Conservation (phyloP, 2,113 vertebrate species). For the Oncorhynchus clarkii region DNA sequence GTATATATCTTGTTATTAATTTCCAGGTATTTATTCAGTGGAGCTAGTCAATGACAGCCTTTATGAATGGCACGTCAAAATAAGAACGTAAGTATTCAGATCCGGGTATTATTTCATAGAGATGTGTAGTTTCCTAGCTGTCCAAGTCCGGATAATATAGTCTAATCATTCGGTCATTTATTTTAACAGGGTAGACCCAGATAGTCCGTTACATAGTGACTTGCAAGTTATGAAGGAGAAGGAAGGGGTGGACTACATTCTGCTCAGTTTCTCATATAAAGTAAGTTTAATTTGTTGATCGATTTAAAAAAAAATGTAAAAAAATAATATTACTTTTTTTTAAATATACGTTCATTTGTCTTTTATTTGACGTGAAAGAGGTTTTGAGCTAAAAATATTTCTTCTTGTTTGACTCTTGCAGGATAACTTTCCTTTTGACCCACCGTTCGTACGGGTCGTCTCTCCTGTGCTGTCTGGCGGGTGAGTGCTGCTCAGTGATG, state of each 20-base stretch:
- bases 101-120: neutral
- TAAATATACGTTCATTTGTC: neutral
- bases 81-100: conserved; percentile 87
- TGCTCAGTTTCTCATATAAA: conserved; percentile 99
- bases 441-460: conserved; percentile 95
- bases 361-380: neutral
- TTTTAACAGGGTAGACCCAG: conserved; percentile 87
- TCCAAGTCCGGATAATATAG: neutral
- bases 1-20: neutral
- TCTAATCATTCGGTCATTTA: neutral
- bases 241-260: conserved; percentile 97
- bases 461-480: conserved; percentile 97
- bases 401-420: conserved; percentile 45
- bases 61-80: conserved; percentile 97
- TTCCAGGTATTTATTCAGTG: conserved; percentile 94
- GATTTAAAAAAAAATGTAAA: no score
- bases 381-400: neutral
- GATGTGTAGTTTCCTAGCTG: neutral
- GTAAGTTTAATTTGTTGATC: conserved; percentile 68
- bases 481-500: conserved; percentile 72
- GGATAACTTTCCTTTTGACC: conserved; percentile 99
- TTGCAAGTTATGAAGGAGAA: conserved; percentile 98
- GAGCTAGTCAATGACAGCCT: conserved; percentile 97
- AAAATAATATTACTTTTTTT: no score
- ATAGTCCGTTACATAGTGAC: conserved; percentile 95